Percentiles rank a stretch among this genome's conserved stretches.
Conservation (phyloP, 1,140 invertebrate genomes). For the Oryctes rhinoceros region DNA sequence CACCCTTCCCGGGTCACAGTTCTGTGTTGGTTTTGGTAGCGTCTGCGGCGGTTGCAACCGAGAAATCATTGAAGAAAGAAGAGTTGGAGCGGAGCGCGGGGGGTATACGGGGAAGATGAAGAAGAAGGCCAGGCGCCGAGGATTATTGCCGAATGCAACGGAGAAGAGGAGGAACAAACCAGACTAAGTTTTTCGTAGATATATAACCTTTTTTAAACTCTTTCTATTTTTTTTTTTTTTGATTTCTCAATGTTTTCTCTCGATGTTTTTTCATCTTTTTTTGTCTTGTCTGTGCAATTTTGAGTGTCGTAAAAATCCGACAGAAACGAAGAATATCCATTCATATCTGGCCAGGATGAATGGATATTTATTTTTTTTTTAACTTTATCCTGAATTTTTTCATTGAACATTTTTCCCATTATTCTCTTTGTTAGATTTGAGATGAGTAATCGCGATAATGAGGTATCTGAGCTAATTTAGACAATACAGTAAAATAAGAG, state of each 20-base stretch:
- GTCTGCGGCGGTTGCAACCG: neutral
- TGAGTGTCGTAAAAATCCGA: neutral
- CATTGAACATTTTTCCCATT: neutral
- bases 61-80: neutral
- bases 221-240: neutral
- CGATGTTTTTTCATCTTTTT: neutral
- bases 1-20: neutral
- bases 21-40: neutral
- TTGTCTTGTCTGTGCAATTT: neutral
- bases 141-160: neutral
- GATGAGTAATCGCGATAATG: neutral
- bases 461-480: constrained; percentile 24
- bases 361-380: neutral
- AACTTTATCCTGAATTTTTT: neutral
- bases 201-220: neutral
- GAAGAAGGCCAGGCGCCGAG: neutral
- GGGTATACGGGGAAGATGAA: neutral
- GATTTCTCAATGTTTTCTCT: neutral
- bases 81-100: neutral
- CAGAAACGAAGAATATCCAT: neutral
- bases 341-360: constrained; percentile 13
- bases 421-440: neutral
- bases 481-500: neutral
- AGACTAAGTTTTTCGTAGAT: constrained; percentile 4
- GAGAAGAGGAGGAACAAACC: neutral